Conservation (phyloP, 2,888 invertebrate species). For the Pterobdella sp. region DNA sequence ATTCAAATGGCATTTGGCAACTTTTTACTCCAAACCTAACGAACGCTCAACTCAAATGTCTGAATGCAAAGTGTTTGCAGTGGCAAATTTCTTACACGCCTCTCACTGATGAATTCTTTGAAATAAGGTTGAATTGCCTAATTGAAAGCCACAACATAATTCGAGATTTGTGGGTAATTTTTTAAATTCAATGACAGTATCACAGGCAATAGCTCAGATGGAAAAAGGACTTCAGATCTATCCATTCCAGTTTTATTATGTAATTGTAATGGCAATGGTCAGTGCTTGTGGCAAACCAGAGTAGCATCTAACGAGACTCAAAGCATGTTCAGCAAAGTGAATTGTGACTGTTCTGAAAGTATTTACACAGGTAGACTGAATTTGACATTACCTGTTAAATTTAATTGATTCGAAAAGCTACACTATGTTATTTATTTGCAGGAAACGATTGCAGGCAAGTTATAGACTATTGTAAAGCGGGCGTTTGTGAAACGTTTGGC, state of each 20-base stretch:
- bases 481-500: background rate
- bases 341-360: background rate
- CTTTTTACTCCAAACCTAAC: background rate
- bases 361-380: background rate
- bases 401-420: too few species aligned
- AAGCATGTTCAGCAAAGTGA: background rate
- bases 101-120: background rate
- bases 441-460: background rate
- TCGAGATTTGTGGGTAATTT: background rate
- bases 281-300: constrained; percentile 18
- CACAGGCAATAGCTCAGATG: constrained; percentile 12
- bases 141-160: background rate
- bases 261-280: constrained; percentile 22
- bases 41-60: constrained; percentile 2
- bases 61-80: background rate
- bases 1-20: background rate
- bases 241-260: constrained; percentile 19
- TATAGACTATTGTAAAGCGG: background rate
- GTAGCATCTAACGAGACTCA: background rate
- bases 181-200: constrained; percentile 14
- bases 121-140: background rate
- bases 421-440: too few species aligned
- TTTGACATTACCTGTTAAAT: too few species aligned
- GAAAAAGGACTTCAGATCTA: constrained; percentile 8
- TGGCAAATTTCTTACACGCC: constrained; percentile 12